phyloP scores from a whole-genome alignment of 92 coral and sea anemone genomes.

The Phenganax marumi region DNA sequence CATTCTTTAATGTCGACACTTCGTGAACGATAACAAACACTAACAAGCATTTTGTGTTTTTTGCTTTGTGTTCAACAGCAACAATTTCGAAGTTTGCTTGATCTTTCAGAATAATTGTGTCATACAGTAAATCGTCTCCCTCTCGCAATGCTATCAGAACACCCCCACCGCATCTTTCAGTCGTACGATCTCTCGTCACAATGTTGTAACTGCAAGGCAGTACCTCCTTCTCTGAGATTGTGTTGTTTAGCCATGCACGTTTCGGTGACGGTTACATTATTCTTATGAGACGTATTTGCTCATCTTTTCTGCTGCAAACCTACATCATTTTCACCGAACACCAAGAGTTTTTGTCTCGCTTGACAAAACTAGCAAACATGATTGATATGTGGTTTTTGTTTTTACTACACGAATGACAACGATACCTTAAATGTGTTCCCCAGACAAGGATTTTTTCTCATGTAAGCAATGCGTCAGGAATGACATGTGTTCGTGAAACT shows the following conservation, averaged over 20 bases:
- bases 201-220: constrained; percentile 21
- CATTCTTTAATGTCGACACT: constrained; percentile 6
- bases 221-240: constrained; percentile 8
- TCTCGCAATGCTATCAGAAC: constrained; percentile 8
- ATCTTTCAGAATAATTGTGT: constrained; percentile 1
- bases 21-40: constrained; percentile 35
- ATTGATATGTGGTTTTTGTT: no score
- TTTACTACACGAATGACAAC: no score
- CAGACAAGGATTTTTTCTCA: no score
- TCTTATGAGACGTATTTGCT: no score
- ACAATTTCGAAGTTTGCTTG: constrained; percentile 15
- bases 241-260: constrained; percentile 34
- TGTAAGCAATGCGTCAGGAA: no score
- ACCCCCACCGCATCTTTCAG: constrained; percentile 24
- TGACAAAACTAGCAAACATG: no score
- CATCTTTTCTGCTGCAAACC: no score
- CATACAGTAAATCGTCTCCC: neutral
- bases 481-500: no score
- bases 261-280: constrained; percentile 32
- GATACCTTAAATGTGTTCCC: no score
- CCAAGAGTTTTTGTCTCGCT: no score
- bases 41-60: constrained; percentile 19
- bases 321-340: no score
- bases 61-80: constrained; percentile 16
- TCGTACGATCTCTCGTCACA: constrained; percentile 18